Conservation (phyloP, 2,888 invertebrate genomes). For the Auanema sp. region DNA sequence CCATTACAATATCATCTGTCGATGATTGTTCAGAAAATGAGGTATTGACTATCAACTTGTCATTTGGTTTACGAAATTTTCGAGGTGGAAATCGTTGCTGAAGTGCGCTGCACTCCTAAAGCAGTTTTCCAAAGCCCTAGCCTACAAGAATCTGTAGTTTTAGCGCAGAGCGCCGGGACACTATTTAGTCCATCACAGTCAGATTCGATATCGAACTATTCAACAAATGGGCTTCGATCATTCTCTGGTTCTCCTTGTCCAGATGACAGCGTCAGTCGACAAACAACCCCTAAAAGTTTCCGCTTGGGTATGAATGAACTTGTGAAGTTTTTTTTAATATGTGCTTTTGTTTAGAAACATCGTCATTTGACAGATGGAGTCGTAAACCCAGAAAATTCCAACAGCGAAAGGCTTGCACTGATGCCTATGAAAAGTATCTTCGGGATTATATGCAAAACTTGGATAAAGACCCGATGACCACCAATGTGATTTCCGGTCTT, state of each 20-base stretch:
- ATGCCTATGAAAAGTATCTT: not conserved
- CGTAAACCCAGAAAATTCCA: conserved; percentile 1
- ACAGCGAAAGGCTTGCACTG: not conserved
- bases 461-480: too few relatives aligned
- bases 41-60: not conserved
- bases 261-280: conserved; percentile 30
- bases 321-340: not conserved
- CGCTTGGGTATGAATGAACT: too few relatives aligned
- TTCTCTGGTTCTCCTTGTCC: conserved; percentile 23
- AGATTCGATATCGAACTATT: conserved; percentile 16
- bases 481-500: too few relatives aligned
- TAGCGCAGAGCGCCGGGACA: conserved; percentile 2
- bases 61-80: not conserved
- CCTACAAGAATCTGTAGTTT: conserved; percentile 3
- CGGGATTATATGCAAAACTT: too few relatives aligned
- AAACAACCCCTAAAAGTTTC: conserved; percentile 16
- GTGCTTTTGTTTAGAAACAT: conserved; percentile 5
- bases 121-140: not conserved
- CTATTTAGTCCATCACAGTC: conserved; percentile 5
- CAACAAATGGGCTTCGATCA: conserved; percentile 4
- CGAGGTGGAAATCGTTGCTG: conserved; percentile 10
- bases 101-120: conserved; percentile 1
- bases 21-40: too few relatives aligned
- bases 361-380: conserved; percentile 9
- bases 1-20: too few relatives aligned